A percentile compares a stretch with the other conserved stretches of the same genome.
Evolutionary conservation across 2,113 vertebrate species (phyloP).

Genomic region (Gavialis gangeticus): DNA sequence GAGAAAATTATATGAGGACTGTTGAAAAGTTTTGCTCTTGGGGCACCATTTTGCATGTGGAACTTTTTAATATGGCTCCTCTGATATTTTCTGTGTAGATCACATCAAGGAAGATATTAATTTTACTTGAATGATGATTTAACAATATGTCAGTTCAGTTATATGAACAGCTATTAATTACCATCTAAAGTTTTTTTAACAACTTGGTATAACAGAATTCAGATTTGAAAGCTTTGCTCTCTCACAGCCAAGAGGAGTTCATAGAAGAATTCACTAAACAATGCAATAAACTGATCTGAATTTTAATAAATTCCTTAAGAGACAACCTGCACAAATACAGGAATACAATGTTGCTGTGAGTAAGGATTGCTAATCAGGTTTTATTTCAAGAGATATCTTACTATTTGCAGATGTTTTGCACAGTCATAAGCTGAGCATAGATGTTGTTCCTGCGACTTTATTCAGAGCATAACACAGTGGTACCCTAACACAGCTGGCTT

Average conservation of each 20-base stretch:
- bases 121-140: slow-evolving; percentile 17
- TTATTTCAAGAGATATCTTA: neutral
- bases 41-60: neutral
- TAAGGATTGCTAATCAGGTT: neutral
- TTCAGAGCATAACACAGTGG: neutral
- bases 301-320: neutral
- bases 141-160: slow-evolving; percentile 8
- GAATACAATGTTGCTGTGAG: neutral
- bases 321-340: neutral
- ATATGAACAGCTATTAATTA: slow-evolving; percentile 23
- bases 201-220: neutral
- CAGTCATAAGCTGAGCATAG: neutral
- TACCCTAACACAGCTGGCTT: neutral
- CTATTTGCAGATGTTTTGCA: neutral
- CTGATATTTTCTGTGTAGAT: slow-evolving; percentile 32
- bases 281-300: neutral
- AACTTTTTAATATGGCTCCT: neutral
- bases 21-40: slow-evolving; percentile 33
- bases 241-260: neutral
- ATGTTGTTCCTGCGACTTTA: neutral
- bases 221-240: neutral
- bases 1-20: slow-evolving; percentile 36
- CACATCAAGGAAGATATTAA: slow-evolving; percentile 37
- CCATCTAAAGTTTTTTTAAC: slow-evolving; percentile 27
- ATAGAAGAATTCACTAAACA: neutral